phyloP scores from a whole-genome alignment of 1,140 invertebrate species.

The Drosophila prosaltans region DNA sequence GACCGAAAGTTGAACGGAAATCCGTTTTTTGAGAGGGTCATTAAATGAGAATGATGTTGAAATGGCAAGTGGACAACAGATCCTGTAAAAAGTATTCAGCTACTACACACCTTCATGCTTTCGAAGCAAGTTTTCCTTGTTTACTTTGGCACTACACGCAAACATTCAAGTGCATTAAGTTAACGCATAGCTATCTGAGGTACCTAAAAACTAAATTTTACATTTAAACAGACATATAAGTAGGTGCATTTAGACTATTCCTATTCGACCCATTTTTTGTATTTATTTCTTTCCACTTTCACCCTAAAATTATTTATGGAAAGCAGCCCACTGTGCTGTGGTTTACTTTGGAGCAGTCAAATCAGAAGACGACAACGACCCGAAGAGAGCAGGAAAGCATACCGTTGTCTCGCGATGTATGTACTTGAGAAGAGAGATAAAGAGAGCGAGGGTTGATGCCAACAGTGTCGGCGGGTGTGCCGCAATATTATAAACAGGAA shows the following conservation, averaged over 20 bases:
- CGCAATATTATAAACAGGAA: constrained; percentile 77
- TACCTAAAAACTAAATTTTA: too few relatives aligned
- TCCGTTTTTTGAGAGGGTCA: constrained; percentile 8
- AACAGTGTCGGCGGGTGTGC: constrained; percentile 33
- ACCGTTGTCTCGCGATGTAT: constrained; percentile 9
- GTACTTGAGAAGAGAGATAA: constrained; percentile 18
- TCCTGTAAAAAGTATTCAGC: neutral
- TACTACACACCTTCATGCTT: neutral
- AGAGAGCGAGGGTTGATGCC: constrained; percentile 10
- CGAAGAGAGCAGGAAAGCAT: constrained; percentile 15
- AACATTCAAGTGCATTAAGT: too few relatives aligned
- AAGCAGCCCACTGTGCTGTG: constrained; percentile 30
- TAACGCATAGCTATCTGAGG: too few relatives aligned
- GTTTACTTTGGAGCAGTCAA: constrained; percentile 33
- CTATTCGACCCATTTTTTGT: neutral
- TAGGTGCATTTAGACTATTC: too few relatives aligned
- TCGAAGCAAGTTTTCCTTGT: too few relatives aligned
- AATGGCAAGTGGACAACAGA: neutral
- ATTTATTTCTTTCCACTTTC: neutral
- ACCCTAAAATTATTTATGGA: neutral
- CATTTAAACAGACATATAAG: too few relatives aligned
- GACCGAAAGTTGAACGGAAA: constrained; percentile 35
- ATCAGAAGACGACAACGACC: constrained; percentile 36
- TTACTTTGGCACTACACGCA: too few relatives aligned
- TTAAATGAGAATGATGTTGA: neutral